These are phyloP conservation scores for Leptoteleia sp. DNA, from an alignment of 1,140 invertebrate species.

Conservation along the genomic window DNA sequence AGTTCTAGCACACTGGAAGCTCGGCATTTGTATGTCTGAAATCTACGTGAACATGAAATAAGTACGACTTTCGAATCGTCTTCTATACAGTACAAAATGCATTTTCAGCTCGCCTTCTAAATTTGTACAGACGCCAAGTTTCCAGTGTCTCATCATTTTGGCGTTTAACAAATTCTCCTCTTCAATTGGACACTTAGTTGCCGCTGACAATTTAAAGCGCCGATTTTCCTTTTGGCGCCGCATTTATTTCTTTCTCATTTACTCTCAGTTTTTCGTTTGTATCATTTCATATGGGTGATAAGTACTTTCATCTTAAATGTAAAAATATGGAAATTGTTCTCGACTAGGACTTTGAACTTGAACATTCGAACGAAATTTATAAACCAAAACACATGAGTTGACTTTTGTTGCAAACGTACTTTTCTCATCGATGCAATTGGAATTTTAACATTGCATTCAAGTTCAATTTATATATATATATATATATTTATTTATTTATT, in stretches of 20 bases:
- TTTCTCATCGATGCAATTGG: too few relatives aligned
- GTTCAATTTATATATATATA: too few relatives aligned
- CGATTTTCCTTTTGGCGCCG: too few relatives aligned
- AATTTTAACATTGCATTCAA: too few relatives aligned
- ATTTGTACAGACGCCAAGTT: not conserved
- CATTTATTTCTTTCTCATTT: too few relatives aligned
- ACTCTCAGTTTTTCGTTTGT: conserved; percentile 9
- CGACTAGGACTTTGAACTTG: not conserved
- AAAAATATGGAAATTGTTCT: not conserved
- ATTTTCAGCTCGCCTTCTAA: not conserved
- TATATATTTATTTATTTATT: too few relatives aligned
- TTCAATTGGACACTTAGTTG: conserved; percentile 12
- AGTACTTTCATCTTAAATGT: conserved; percentile 5
- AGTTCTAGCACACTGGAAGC: too few relatives aligned
- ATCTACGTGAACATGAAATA: conserved; percentile 4
- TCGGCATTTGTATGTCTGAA: not conserved
- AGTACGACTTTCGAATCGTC: conserved; percentile 1
- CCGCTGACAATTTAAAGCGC: not conserved
- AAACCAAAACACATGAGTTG: not conserved
- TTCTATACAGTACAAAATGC: conserved; percentile 12
- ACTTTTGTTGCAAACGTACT: not conserved
- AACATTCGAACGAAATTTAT: not conserved
- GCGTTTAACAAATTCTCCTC: conserved; percentile 9
- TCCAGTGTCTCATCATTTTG: conserved; percentile 10
- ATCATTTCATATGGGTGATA: conserved; percentile 1